phyloP scores from a whole-genome alignment of 2,888 invertebrate species.

The Cyaniris semiargus region DNA sequence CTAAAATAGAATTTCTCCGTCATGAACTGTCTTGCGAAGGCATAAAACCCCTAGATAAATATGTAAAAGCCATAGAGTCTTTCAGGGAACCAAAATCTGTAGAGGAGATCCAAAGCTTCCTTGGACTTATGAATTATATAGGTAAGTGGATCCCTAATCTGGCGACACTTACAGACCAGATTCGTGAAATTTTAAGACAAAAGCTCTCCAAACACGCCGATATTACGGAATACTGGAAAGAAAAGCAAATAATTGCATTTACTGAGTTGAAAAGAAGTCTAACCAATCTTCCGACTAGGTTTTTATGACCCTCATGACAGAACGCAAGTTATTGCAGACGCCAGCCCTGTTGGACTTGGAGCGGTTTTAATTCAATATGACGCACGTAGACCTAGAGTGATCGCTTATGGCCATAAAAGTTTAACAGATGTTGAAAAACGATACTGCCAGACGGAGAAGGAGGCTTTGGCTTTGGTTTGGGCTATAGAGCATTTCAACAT shows the following conservation, averaged over 20 bases:
- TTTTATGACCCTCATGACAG: constrained; percentile 36
- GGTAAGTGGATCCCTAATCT: constrained; percentile 42
- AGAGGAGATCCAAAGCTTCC: constrained; percentile 33
- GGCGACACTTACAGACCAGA: constrained; percentile 39
- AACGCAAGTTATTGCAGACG: constrained; percentile 43
- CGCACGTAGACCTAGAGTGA: constrained; percentile 41
- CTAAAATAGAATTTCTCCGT: constrained; percentile 39
- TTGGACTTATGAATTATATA: constrained; percentile 41
- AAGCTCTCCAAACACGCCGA: constrained; percentile 37
- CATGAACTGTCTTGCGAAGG: constrained; percentile 43
- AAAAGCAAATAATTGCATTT: constrained; percentile 40
- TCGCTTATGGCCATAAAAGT: constrained; percentile 46
- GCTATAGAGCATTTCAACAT: constrained; percentile 43
- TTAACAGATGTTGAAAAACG: constrained; percentile 44
- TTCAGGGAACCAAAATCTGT: constrained; percentile 40
- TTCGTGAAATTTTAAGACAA: constrained; percentile 33
- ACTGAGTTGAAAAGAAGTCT: constrained; percentile 36
- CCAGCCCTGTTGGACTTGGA: constrained; percentile 43
- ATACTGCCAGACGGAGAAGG: constrained; percentile 48
- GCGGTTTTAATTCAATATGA: constrained; percentile 41
- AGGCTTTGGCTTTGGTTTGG: constrained; percentile 46
- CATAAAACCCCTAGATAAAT: constrained; percentile 46
- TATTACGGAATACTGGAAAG: constrained; percentile 36
- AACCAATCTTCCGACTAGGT: constrained; percentile 31
- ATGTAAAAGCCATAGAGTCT: constrained; percentile 44